Conservation (phyloP, 35 echinoderm and acorn worm species). For the Heliocidaris tuberculata region DNA sequence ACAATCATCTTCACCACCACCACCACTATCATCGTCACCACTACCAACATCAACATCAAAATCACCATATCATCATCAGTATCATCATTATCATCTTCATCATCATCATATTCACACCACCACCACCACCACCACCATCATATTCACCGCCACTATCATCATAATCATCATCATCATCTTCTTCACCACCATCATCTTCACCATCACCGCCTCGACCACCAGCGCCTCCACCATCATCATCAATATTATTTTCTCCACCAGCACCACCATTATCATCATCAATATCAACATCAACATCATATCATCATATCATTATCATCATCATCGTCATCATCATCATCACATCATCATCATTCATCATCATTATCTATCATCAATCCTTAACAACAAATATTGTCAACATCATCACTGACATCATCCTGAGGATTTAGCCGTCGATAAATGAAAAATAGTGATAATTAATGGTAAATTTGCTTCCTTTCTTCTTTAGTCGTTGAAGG, state of each 20-base stretch:
- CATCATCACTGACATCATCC: not conserved
- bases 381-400: not conserved
- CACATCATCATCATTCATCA: not conserved
- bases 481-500: no score
- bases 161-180: not conserved
- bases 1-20: slow-evolving; percentile 4
- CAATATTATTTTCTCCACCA: no score
- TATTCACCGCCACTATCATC: not conserved
- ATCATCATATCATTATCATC: not conserved
- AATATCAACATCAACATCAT: not conserved
- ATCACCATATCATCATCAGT: not conserved
- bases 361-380: not conserved
- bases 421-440: not conserved
- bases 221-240: no score
- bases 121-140: not conserved
- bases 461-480: not conserved
- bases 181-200: no score
- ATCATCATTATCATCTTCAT: not conserved
- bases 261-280: no score
- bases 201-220: no score
- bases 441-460: not conserved
- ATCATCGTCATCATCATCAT: not conserved
- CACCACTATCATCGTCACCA: not conserved
- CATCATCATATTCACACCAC: not conserved
- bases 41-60: not conserved